Percentiles rank a stretch among this genome's conserved stretches.
These are phyloP conservation scores for Drosophila borborema DNA, from an alignment of 2,888 invertebrate genomes.

Conservation along the genomic window DNA sequence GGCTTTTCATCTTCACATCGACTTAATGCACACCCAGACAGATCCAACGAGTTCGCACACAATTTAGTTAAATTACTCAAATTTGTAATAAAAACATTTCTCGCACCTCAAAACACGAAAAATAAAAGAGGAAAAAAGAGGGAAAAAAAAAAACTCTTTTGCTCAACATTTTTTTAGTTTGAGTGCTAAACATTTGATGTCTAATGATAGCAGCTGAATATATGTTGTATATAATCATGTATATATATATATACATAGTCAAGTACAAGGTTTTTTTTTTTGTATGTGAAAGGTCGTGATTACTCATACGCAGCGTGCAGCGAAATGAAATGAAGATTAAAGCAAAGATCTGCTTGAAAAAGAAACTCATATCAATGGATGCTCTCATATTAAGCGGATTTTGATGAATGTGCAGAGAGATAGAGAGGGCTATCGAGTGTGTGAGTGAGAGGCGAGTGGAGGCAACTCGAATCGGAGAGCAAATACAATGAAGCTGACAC, in stretches of 20 bases:
- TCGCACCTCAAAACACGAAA: conserved; percentile 38
- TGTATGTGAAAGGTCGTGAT: conserved; percentile 66
- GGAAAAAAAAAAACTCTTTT: conserved; percentile 25
- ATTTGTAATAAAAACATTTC: conserved; percentile 60
- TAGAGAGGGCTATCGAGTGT: not conserved
- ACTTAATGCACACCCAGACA: not conserved
- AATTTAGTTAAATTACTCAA: conserved; percentile 54
- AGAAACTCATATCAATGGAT: conserved; percentile 68
- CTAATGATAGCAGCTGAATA: conserved; percentile 41
- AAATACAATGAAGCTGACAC: conserved; percentile 74
- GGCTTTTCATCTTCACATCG: conserved; percentile 6
- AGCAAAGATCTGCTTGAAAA: conserved; percentile 26
- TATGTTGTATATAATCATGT: conserved; percentile 4
- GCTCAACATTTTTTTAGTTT: conserved; percentile 22
- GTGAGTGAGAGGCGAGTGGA: not conserved
- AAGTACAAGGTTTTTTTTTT: conserved; percentile 42
- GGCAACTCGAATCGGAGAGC: conserved; percentile 72
- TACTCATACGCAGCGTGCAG: conserved; percentile 67
- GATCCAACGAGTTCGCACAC: conserved; percentile 26
- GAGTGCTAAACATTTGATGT: conserved; percentile 37
- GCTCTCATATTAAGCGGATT: conserved; percentile 71
- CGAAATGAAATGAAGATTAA: conserved; percentile 39
- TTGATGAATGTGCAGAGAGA: conserved; percentile 25
- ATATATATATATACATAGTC: not conserved
- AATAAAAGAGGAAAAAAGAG: not conserved